These are phyloP conservation scores for Hestina assimilis DNA, from an alignment of 1,140 invertebrate species.

Conservation along the genomic window DNA sequence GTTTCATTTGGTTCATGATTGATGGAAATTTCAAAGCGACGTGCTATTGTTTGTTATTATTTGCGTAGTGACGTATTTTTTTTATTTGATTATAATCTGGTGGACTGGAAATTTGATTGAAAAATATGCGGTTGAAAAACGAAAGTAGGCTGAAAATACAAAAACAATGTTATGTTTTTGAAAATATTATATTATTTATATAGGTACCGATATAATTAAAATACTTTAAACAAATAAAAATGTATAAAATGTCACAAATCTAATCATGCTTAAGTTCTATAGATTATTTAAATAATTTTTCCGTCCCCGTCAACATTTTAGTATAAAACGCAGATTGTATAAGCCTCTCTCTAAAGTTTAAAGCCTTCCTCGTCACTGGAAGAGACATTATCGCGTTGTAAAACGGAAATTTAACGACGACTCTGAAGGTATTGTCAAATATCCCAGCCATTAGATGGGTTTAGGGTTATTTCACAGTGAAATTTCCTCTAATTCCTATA, in stretches of 20 bases:
- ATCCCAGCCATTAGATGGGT: constrained; percentile 19
- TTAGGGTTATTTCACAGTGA: constrained; percentile 18
- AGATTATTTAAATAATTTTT: no score
- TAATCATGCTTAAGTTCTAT: no score
- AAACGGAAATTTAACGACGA: constrained; percentile 51
- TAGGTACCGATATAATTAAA: no score
- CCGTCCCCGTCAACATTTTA: background rate
- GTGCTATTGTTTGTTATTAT: background rate
- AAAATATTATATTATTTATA: no score
- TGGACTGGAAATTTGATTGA: background rate
- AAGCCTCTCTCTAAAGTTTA: constrained; percentile 19
- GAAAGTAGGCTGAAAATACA: no score
- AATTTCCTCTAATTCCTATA: background rate
- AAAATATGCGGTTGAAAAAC: no score
- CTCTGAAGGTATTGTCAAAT: constrained; percentile 24
- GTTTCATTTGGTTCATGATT: constrained; percentile 5
- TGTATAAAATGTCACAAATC: no score
- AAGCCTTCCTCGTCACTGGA: constrained; percentile 19
- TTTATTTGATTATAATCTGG: background rate
- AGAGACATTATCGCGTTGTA: constrained; percentile 49
- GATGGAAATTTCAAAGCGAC: constrained; percentile 1
- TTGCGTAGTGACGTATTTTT: background rate
- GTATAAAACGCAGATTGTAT: constrained; percentile 8
- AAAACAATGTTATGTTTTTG: no score
- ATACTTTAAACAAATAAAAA: no score